Evolutionary conservation across 2,113 vertebrate species (phyloP).

Genomic region (Echinops telfairi): DNA sequence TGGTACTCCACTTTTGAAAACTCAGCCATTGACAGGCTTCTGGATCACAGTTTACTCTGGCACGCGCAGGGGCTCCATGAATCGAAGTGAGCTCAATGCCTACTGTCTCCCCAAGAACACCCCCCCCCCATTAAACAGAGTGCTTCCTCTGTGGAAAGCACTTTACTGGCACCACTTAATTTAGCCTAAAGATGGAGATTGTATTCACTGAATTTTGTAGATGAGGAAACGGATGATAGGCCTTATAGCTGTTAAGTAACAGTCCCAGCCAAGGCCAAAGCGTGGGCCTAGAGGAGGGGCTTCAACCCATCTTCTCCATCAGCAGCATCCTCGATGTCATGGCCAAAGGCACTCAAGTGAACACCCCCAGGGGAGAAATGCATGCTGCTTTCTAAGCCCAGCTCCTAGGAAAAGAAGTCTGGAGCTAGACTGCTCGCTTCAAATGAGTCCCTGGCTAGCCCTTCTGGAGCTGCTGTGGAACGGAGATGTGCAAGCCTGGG

Average conservation of each 20-base stretch:
- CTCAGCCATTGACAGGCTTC: neutral
- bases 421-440: neutral
- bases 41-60: neutral
- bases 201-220: neutral
- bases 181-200: neutral
- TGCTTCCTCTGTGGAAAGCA: neutral
- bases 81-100: neutral
- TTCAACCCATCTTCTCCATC: neutral
- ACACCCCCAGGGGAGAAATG: neutral
- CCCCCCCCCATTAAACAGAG: neutral
- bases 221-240: neutral
- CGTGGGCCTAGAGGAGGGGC: neutral
- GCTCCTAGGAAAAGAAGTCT: neutral
- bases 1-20: neutral
- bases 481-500: neutral
- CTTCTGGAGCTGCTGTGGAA: neutral
- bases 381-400: conserved; percentile 5
- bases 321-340: no score
- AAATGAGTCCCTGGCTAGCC: neutral
- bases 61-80: neutral
- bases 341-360: neutral
- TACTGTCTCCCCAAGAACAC: neutral
- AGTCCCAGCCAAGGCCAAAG: neutral
- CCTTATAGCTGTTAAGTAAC: neutral
- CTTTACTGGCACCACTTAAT: neutral